Base-by-base conservation (phyloP, 2,888 invertebrate genomes). In the Campoplex nolae region DNA sequence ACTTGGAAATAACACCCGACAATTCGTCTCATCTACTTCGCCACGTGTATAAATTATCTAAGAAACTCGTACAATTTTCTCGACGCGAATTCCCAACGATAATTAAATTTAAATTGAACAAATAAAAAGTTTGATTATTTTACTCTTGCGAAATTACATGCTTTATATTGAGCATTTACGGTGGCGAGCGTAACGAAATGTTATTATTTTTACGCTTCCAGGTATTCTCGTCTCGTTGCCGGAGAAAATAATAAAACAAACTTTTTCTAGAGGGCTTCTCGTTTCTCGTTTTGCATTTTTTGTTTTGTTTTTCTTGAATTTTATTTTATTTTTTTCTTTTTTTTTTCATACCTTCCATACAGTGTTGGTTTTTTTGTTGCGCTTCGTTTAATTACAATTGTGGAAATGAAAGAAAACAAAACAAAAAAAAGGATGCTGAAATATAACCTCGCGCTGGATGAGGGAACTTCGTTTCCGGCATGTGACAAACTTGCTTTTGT, bases 391-490 rank as follows among this genome's bases (percentile, higher is more conserved):
- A 77, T 67, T 51, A 35, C 45, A 67, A 48, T 35, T 51, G 62
- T 38, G 38, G 28, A 23, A 77, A 65, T 67, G 51, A 68, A 65
- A 23, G 23, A 23, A 23, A 23, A 23, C 23, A 23, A 23, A 23
- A 23, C 0, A 23, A 23, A 78, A 54, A 70, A 42, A 16, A 16
- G 13, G 23, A 35, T 7, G 13, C 45, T 67, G 68, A 77, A 48
- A 45, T 58, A 35, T 51, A 68, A 56, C 48, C 38, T 35, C 16
- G 62, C 13, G 32, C 32, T 62, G 58, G 67, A 76, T 76, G 76
- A 68, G 76, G 48, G 6, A 76, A 76, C 70, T 84, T 70, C 32
- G 75, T 65, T 85, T 76, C 45, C 68, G 76, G 48, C 76, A 58
- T 11, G 70, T 28, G 73, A 65, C 38, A 81, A 73, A 23, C 42